These are phyloP conservation scores for Drepana falcataria DNA, from an alignment of 2,888 invertebrate genomes.

Conservation along the genomic window DNA sequence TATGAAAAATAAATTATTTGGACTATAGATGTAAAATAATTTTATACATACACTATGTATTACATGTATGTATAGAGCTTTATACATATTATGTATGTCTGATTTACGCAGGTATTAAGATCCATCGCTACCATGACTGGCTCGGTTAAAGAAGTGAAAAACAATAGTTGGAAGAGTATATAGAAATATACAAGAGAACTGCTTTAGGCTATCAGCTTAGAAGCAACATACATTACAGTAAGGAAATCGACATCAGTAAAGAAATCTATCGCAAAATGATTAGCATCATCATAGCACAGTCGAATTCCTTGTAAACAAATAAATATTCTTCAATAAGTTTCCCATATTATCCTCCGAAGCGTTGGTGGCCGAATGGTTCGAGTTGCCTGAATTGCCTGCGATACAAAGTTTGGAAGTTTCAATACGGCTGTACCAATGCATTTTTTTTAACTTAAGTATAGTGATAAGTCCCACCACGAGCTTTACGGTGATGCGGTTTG, in stretches of 20 bases:
- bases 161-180: slow-evolving; percentile 77
- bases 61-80: too few relatives aligned
- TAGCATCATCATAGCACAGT: slow-evolving; percentile 36
- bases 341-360: slow-evolving; percentile 36
- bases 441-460: too few relatives aligned
- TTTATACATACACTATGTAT: too few relatives aligned
- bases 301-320: slow-evolving; percentile 53
- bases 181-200: slow-evolving; percentile 76
- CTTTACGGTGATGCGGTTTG: too few relatives aligned
- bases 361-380: slow-evolving; percentile 48
- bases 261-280: slow-evolving; percentile 64
- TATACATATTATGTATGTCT: too few relatives aligned
- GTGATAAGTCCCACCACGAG: too few relatives aligned
- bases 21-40: too few relatives aligned
- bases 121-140: slow-evolving; percentile 80
- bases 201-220: slow-evolving; percentile 46
- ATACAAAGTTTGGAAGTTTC: too few relatives aligned
- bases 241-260: slow-evolving; percentile 70
- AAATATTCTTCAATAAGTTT: slow-evolving; percentile 51
- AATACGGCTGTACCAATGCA: too few relatives aligned
- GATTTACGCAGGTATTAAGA: slow-evolving; percentile 55
- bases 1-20: too few relatives aligned
- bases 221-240: slow-evolving; percentile 52
- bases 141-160: slow-evolving; percentile 75
- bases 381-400: slow-evolving; percentile 46